Evolutionary conservation across 2,113 vertebrate species (phyloP), one percentile per base, ranked within the genome.

Genomic region (Tauraco erythrolophus): DNA sequence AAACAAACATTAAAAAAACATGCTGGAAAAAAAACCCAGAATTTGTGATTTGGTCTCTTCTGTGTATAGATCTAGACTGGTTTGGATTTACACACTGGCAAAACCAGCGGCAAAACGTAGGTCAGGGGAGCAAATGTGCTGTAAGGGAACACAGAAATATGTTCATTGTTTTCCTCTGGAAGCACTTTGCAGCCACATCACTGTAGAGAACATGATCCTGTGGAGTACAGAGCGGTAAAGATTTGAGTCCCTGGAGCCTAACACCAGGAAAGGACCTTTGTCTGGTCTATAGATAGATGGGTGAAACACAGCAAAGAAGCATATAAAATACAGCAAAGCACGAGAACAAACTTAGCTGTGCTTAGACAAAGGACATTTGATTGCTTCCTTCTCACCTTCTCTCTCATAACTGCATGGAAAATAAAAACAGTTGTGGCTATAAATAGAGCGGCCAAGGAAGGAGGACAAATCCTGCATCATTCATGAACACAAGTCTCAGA

Each of bases 401-500:
- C 37, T 88, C 57, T 93, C 79, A 92, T 11, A 62, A 83, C 54
- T 88, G 51, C 83, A 78, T 28, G 35, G 79, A 87, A 93, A 91
- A 95, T 83, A 93, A 92, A 92, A 92, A 71, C 72, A 90, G 65
- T 71, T 5, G 4, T 51, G 87, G 46, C 88, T 95, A 96, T 97
- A 97, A 95, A 97, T 93, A 96, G 92, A 88, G 28, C 31, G 6
- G 6, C 87, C 6, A 7, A 86, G 39, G 70, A 93, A 94, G 53
- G 71, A 96, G 76, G 83, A 95, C 91, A 92, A 96, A 96, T 74
- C 77, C 76, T 95, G 93, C 95, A 97, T 98, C 97, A 93, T 97
- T 98, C 95, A 96, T 96, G 96, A 97, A 91, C 84, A 57, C 0
- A 14, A 92, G 86, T 77, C 91, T 94, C 82, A 97, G 89, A 97